phyloP scores from a whole-genome alignment of 2,888 invertebrate species.

The Congeria kusceri region DNA sequence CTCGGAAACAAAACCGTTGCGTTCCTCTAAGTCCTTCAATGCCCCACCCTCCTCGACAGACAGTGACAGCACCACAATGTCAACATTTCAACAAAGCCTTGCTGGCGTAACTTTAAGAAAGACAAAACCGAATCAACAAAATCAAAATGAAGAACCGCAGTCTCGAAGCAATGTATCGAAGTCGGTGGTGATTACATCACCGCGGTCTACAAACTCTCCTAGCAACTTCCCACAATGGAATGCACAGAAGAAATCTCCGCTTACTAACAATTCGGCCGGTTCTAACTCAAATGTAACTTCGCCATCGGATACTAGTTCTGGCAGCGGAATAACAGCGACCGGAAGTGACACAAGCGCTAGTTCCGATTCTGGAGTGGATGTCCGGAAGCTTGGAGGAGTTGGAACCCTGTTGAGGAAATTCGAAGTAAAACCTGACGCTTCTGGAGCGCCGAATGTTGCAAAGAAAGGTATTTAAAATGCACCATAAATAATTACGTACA shows the following conservation, averaged over 20 bases:
- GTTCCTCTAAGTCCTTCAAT: neutral
- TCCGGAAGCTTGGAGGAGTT: conserved; percentile 43
- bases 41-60: neutral
- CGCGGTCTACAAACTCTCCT: conserved; percentile 23
- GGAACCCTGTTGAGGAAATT: conserved; percentile 35
- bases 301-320: conserved; percentile 3
- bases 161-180: conserved; percentile 1
- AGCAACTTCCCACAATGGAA: conserved; percentile 23
- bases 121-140: neutral
- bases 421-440: conserved; percentile 8
- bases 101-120: neutral
- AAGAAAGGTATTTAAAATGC: too few relatives aligned
- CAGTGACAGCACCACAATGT: too few relatives aligned
- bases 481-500: too few relatives aligned
- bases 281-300: conserved; percentile 1
- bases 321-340: too few relatives aligned
- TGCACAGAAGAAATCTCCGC: conserved; percentile 2
- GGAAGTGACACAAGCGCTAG: conserved; percentile 1
- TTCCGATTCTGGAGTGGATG: conserved; percentile 34
- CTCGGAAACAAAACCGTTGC: neutral
- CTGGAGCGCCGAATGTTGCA: too few relatives aligned
- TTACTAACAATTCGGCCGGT: neutral
- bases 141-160: neutral
- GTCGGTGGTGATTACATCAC: conserved; percentile 15
- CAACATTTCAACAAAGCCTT: neutral